A percentile compares a stretch with the other conserved stretches of the same genome.
phyloP scores from a whole-genome alignment of 2,113 vertebrate species.

The Psittacara wagleri region DNA sequence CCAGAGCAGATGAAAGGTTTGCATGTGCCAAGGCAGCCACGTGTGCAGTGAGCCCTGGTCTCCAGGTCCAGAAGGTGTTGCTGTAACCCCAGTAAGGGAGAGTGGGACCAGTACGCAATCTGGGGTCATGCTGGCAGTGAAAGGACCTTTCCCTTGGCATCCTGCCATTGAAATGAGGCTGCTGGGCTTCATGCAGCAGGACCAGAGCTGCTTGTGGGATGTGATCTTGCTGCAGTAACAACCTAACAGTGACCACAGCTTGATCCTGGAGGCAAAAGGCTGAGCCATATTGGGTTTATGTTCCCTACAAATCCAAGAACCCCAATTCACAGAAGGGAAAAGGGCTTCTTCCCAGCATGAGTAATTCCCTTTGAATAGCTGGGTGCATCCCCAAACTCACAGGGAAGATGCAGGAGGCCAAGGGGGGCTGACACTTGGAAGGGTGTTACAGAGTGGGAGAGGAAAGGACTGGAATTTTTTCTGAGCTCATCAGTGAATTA shows the following conservation, averaged over 20 bases:
- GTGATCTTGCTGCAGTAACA: background rate
- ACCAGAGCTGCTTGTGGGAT: background rate
- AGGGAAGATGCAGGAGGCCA: accelerated
- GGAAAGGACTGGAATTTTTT: background rate
- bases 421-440: background rate
- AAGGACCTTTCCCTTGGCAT: background rate
- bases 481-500: background rate
- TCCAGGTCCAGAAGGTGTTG: background rate
- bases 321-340: background rate
- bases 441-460: accelerated
- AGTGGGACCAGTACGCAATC: accelerated
- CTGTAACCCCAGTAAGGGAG: background rate
- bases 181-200: background rate
- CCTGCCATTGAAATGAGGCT: background rate
- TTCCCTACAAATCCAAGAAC: background rate
- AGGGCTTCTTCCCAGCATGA: background rate
- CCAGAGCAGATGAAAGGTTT: background rate
- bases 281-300: background rate
- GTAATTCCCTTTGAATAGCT: accelerated
- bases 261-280: background rate
- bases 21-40: accelerated
- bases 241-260: background rate
- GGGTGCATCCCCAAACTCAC: accelerated
- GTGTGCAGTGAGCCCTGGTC: accelerated
- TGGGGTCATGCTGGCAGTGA: background rate